These are phyloP conservation scores for Drosophila navojoa DNA, from an alignment of 1,140 invertebrate genomes.

Conservation along the genomic window DNA sequence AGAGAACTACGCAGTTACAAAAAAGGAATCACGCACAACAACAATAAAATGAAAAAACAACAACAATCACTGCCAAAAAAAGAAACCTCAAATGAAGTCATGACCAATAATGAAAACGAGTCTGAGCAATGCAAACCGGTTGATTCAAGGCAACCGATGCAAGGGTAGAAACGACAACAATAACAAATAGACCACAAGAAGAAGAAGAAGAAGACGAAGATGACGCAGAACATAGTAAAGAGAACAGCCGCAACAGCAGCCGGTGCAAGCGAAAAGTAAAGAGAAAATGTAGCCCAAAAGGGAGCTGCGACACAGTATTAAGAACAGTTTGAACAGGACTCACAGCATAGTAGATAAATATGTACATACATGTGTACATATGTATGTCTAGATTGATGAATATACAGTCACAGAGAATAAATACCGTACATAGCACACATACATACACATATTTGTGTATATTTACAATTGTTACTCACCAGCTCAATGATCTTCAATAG, in stretches of 20 bases:
- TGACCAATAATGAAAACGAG: constrained; percentile 40
- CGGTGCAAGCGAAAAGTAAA: background rate
- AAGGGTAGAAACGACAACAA: constrained; percentile 2
- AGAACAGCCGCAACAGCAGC: constrained; percentile 7
- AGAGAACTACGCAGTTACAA: constrained; percentile 39
- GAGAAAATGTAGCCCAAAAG: background rate
- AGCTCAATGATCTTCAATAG: constrained; percentile 80
- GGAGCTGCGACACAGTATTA: background rate
- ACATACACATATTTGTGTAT: background rate
- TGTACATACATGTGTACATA: background rate
- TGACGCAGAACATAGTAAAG: too few species aligned
- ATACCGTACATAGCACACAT: background rate
- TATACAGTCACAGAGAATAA: background rate
- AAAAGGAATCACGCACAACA: constrained; percentile 21
- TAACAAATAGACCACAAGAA: background rate
- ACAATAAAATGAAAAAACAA: background rate
- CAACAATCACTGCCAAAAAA: constrained; percentile 13
- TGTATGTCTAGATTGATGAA: too few species aligned
- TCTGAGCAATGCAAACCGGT: constrained; percentile 28
- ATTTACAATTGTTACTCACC: constrained; percentile 57
- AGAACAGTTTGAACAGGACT: background rate
- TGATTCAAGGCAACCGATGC: constrained; percentile 1
- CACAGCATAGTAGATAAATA: background rate
- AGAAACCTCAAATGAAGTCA: constrained; percentile 50
- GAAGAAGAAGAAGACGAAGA: constrained; percentile 5